These are phyloP conservation scores for Drosophila willistoni DNA, from an alignment of 1,140 invertebrate genomes.

Conservation along the genomic window DNA sequence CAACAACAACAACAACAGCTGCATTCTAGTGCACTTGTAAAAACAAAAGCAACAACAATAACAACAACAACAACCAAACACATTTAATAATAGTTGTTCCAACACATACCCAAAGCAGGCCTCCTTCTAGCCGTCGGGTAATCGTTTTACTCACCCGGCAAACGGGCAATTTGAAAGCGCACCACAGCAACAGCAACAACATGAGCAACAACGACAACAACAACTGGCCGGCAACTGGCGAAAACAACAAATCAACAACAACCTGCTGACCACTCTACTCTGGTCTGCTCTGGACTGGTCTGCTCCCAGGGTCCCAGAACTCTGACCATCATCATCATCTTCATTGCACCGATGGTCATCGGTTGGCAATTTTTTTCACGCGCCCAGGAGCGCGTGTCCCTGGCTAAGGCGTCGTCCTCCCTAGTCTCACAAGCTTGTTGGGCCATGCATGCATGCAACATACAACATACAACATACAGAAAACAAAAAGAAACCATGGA, in stretches of 20 bases:
- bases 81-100: constrained; percentile 81
- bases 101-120: constrained; percentile 74
- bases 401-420: constrained; percentile 12
- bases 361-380: constrained; percentile 52
- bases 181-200: constrained; percentile 47
- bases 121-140: constrained; percentile 74
- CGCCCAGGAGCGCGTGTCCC: constrained; percentile 63
- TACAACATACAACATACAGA: neutral
- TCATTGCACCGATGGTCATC: constrained; percentile 43
- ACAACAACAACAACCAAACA: constrained; percentile 29
- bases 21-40: constrained; percentile 44
- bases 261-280: constrained; percentile 64
- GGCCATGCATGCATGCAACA: constrained; percentile 18
- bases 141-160: constrained; percentile 79
- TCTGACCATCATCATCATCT: constrained; percentile 23
- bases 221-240: constrained; percentile 46
- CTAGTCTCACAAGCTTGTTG: neutral
- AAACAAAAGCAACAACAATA: constrained; percentile 42
- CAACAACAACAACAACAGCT: constrained; percentile 25
- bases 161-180: constrained; percentile 70
- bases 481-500: constrained; percentile 28
- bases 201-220: constrained; percentile 11
- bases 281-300: too few relatives aligned
- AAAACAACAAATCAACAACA: constrained; percentile 70
- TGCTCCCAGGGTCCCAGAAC: constrained; percentile 27